These are phyloP conservation scores for Octodon degus DNA, from an alignment of 2,113 vertebrate species.

Conservation along the genomic window DNA sequence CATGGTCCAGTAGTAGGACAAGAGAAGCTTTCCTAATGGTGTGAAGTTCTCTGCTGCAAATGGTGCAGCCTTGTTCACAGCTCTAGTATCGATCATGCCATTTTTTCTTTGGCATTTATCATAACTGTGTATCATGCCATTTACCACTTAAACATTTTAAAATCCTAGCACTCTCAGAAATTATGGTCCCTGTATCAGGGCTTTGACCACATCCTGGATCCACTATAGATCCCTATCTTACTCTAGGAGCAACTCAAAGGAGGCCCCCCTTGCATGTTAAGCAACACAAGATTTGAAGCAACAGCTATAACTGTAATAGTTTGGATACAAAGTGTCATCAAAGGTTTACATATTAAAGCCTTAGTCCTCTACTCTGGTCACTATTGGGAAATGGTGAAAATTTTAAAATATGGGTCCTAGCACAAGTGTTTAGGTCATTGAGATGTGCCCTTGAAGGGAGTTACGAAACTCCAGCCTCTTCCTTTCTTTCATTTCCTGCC, in stretches of 20 bases:
- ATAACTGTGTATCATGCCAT: neutral
- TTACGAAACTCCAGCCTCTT: neutral
- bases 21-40: neutral
- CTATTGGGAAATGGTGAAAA: neutral
- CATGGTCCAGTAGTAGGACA: neutral
- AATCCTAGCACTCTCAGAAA: neutral
- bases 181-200: neutral
- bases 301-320: neutral
- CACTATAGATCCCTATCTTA: neutral
- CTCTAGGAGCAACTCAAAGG: neutral
- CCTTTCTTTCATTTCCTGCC: neutral
- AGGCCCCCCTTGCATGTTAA: neutral
- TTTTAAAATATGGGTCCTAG: neutral
- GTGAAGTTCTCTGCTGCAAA: neutral
- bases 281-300: constrained; percentile 6
- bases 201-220: neutral
- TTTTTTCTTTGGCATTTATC: neutral
- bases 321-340: neutral
- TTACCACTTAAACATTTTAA: neutral
- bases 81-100: neutral
- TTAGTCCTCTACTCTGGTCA: neutral
- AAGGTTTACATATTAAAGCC: too few relatives aligned
- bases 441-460: neutral
- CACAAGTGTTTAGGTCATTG: neutral
- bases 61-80: neutral